Evolutionary conservation across 2,797 vertebrate genomes (phyloP), one percentile per base, ranked within the genome.

Genomic region (Falco berigora): DNA sequence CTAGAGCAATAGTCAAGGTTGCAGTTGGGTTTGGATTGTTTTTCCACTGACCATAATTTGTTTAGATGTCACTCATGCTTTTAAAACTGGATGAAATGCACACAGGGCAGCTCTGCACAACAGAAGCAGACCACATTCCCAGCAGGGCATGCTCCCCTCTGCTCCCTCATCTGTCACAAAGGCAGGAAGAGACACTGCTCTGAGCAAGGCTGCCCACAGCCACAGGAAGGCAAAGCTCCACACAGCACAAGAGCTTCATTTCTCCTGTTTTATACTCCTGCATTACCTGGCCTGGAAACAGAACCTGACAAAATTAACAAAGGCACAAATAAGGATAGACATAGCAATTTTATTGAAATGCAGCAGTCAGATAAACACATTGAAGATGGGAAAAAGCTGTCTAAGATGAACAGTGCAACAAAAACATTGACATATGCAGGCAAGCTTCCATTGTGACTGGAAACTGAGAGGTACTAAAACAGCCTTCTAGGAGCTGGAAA

Each of bases 131-230:
- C 17, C 34, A 49, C 32, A 9, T 28, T 59, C 38, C 46, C 34
- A 82, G n/a, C n/a, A 71, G 12, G 3, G 1, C 2, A 13, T 30
- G 24, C 34, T 72, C 34, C 40, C 10, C 32, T 74, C 56, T 36
- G 30, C 10, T 63, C 28, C 42, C 34, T 72, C 49, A 27, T 38
- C 27, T 56, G 4, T 14, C 55, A 59, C 59, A 36, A 68, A 36
- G n/a, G 47, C 52, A 61, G 42, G 36, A 67, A 4, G 23, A 67
- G 38, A 30, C 0, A 0, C 22, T 59, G 36, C 64, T 59, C 64
- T 55, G 42, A 72, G 20, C 32, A 76, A 64, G 52, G 27, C 55
- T 68, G 53, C n/a, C 74, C 30, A 30, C 32, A 73, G 49, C 36
- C 3, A 2, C 61, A 38, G 14, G 13, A 38, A 88, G 52, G 63